Percentiles rank a stretch among this genome's conserved stretches.
Conservation (phyloP, 1,140 invertebrate genomes). For the Sycophila sp. region DNA sequence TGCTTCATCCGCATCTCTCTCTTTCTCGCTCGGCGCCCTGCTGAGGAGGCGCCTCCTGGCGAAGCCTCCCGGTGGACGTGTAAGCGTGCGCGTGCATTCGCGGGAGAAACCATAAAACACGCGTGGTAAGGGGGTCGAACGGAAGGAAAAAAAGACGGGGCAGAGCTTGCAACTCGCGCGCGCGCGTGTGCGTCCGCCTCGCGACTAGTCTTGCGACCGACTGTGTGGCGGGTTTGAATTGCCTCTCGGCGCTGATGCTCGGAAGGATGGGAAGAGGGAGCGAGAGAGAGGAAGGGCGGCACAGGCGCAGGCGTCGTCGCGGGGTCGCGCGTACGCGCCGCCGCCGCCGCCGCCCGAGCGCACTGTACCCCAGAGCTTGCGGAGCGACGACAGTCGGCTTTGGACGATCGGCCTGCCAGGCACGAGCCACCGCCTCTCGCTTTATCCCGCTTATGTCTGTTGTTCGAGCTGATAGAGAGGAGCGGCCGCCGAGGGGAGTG, state of each 20-base stretch:
- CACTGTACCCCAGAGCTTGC: background rate
- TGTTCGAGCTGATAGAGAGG: no score
- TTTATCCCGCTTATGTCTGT: background rate
- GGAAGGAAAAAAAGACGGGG: background rate
- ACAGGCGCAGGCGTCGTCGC: conserved; percentile 54
- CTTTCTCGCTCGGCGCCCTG: no score
- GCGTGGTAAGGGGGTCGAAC: background rate
- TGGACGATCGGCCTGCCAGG: conserved; percentile 55
- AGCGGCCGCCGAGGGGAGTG: no score
- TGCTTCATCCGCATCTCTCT: no score
- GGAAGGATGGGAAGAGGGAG: conserved; percentile 17
- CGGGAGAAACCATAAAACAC: background rate
- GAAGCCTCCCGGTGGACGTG: no score
- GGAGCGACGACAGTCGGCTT: conserved; percentile 52
- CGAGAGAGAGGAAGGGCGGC: conserved; percentile 25
- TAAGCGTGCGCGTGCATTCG: background rate
- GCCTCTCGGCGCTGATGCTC: conserved; percentile 8
- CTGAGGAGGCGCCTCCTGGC: no score
- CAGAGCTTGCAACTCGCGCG: background rate
- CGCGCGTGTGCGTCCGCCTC: conserved; percentile 19
- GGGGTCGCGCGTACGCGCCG: conserved; percentile 40
- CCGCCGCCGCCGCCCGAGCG: conserved; percentile 41
- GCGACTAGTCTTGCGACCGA: conserved; percentile 30
- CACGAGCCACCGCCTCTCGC: background rate
- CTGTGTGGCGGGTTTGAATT: conserved; percentile 26